A percentile compares a stretch with the other conserved stretches of the same genome.
Conservation (phyloP, 2,797 vertebrate genomes). For the Serranus cabrilla region DNA sequence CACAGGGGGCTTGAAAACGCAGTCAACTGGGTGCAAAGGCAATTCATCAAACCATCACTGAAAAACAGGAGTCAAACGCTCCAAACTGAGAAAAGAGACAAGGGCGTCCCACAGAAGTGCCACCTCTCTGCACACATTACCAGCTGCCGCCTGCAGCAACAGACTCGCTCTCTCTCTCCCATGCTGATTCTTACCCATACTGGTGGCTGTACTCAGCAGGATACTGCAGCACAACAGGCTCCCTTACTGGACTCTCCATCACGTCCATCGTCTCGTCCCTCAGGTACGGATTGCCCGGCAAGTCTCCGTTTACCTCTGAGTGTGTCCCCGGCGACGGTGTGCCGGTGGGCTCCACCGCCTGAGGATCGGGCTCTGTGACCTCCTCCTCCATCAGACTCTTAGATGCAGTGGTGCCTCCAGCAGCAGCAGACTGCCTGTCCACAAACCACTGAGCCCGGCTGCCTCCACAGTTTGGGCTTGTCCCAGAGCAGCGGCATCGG, state of each 20-base stretch:
- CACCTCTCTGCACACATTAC: conserved; percentile 34
- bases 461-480: conserved; percentile 72
- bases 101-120: conserved; percentile 56
- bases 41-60: conserved; percentile 11
- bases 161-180: conserved; percentile 28
- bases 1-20: neutral
- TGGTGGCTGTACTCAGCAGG: conserved; percentile 67
- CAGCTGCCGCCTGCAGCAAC: conserved; percentile 56
- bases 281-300: conserved; percentile 74
- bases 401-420: conserved; percentile 64
- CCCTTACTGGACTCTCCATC: conserved; percentile 67
- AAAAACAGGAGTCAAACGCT: conserved; percentile 20
- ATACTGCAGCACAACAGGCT: conserved; percentile 77
- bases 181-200: conserved; percentile 80
- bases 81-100: conserved; percentile 28
- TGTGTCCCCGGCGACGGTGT: conserved; percentile 21
- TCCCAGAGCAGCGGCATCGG: conserved; percentile 82
- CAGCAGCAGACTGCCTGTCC: conserved; percentile 65
- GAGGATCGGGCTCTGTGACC: conserved; percentile 77
- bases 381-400: conserved; percentile 84
- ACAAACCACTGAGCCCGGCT: conserved; percentile 73
- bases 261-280: conserved; percentile 55
- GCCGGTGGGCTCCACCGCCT: conserved; percentile 53
- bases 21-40: conserved; percentile 23
- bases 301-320: conserved; percentile 77